phyloP scores from a whole-genome alignment of 2,888 invertebrate genomes.

The Priapulus caudatus region DNA sequence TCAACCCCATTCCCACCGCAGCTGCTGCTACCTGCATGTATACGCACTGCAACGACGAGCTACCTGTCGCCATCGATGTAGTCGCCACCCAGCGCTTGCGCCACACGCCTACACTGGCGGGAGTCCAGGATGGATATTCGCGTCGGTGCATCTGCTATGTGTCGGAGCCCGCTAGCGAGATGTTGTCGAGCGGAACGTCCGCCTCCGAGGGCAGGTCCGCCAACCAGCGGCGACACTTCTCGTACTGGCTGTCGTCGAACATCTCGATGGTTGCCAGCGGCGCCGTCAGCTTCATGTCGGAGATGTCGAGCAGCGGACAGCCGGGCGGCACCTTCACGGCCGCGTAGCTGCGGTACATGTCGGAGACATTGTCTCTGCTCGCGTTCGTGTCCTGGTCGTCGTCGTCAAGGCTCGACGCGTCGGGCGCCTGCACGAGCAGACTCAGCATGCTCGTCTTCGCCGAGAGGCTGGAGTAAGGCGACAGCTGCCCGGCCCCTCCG shows the following conservation, averaged over 20 bases:
- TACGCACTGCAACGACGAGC: too few relatives aligned
- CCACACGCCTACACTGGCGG: too few relatives aligned
- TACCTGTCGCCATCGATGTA: too few relatives aligned
- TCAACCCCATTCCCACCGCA: too few relatives aligned
- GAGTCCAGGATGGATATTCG: too few relatives aligned
- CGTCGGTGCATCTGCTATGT: too few relatives aligned
- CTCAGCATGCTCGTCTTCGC: background rate
- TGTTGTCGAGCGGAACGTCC: too few relatives aligned
- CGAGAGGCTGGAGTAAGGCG: background rate
- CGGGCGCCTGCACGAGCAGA: background rate
- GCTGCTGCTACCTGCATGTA: too few relatives aligned
- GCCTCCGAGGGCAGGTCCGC: background rate
- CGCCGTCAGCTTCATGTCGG: too few relatives aligned
- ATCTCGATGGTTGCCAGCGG: background rate
- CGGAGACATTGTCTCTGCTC: background rate
- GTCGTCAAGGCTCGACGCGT: background rate
- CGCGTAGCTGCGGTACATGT: background rate
- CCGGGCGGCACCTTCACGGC: background rate
- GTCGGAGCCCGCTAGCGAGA: too few relatives aligned
- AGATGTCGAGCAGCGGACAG: background rate
- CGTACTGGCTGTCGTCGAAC: conserved; percentile 1
- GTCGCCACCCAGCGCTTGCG: too few relatives aligned
- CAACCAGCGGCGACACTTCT: background rate
- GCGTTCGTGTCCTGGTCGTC: background rate
- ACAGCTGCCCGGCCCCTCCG: too few relatives aligned